These are phyloP conservation scores for Hydropsyche betteni DNA, from an alignment of 2,888 invertebrate genomes.

Conservation along the genomic window DNA sequence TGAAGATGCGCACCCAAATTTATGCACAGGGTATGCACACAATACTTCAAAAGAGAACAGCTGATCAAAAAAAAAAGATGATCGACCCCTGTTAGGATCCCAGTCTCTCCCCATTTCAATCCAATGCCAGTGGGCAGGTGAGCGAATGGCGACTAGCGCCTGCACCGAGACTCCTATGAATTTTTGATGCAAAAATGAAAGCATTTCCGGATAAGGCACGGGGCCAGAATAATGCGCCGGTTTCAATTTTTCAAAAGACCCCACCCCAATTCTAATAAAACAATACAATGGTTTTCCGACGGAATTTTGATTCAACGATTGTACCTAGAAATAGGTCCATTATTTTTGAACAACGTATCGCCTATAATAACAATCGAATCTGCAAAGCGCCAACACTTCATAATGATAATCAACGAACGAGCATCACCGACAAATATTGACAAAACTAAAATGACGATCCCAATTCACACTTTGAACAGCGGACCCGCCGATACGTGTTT, in stretches of 20 bases:
- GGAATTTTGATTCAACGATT: not conserved
- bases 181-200: slow-evolving; percentile 44
- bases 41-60: not conserved
- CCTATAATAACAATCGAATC: too few relatives aligned
- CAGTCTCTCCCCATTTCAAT: not conserved
- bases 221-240: slow-evolving; percentile 14
- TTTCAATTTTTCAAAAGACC: slow-evolving; percentile 26
- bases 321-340: too few relatives aligned
- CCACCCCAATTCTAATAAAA: too few relatives aligned
- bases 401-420: too few relatives aligned
- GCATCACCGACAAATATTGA: not conserved
- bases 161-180: slow-evolving; percentile 35
- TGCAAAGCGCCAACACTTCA: not conserved
- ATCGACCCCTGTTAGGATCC: slow-evolving; percentile 3
- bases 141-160: slow-evolving; percentile 7
- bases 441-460: too few relatives aligned
- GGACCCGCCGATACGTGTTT: too few relatives aligned
- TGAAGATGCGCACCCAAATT: too few relatives aligned
- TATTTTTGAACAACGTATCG: too few relatives aligned
- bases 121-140: slow-evolving; percentile 26
- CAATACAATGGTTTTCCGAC: too few relatives aligned
- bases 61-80: not conserved
- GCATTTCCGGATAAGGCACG: slow-evolving; percentile 31
- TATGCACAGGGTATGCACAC: too few relatives aligned
- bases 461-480: too few relatives aligned